These are phyloP conservation scores for Nomada hirtipes DNA, from an alignment of 2,888 invertebrate species.

Conservation along the genomic window DNA sequence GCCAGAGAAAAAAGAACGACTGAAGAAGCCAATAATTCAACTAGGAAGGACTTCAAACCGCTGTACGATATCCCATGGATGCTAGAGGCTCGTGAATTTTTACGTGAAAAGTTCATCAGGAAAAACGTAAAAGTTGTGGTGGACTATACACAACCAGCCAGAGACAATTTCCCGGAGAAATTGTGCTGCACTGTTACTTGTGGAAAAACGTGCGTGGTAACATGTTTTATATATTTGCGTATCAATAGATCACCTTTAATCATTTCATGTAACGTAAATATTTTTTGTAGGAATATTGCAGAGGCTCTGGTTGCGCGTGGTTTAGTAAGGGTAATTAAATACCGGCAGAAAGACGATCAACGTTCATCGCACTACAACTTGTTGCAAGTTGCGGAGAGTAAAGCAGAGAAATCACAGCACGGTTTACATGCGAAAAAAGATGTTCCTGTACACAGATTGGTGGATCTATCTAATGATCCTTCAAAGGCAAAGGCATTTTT, in stretches of 20 bases:
- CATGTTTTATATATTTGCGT: background rate
- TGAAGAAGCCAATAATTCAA: conserved; percentile 89
- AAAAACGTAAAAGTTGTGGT: conserved; percentile 96
- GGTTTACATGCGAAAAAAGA: conserved; percentile 96
- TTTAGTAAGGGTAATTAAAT: conserved; percentile 95
- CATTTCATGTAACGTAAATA: conserved; percentile 1
- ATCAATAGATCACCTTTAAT: background rate
- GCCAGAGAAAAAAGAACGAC: conserved; percentile 87
- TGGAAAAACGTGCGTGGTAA: conserved; percentile 89
- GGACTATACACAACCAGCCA: conserved; percentile 98
- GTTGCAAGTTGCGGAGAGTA: conserved; percentile 95
- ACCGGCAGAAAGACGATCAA: conserved; percentile 98
- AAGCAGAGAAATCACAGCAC: conserved; percentile 94
- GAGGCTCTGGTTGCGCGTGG: conserved; percentile 97
- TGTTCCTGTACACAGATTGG: conserved; percentile 92
- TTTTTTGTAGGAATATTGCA: conserved; percentile 91
- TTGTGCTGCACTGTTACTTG: conserved; percentile 96
- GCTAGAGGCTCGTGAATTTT: conserved; percentile 98
- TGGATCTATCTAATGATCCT: conserved; percentile 93
- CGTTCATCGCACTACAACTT: conserved; percentile 97
- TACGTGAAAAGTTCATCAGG: conserved; percentile 97
- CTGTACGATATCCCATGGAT: conserved; percentile 99
- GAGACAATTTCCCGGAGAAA: conserved; percentile 97
- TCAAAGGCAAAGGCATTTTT: conserved; percentile 96
- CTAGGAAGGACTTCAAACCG: conserved; percentile 92